Conservation (phyloP, 2,888 invertebrate species). For the Thera britannica region DNA sequence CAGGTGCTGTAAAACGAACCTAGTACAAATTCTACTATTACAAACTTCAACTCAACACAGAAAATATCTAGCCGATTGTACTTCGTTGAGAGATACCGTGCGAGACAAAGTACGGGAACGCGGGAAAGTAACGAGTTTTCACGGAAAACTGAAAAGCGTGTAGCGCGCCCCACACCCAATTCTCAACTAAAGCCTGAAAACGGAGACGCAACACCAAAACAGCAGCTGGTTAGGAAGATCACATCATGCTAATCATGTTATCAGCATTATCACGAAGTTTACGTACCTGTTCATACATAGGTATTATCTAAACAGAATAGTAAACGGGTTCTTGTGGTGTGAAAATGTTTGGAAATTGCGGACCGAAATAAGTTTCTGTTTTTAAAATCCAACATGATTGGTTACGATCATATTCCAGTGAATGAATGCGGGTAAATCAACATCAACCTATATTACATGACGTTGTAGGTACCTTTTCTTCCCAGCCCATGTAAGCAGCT, state of each 20-base stretch:
- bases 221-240: slow-evolving; percentile 40
- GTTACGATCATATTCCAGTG: no score
- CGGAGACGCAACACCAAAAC: slow-evolving; percentile 37
- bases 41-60: not conserved
- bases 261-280: slow-evolving; percentile 38
- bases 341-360: not conserved
- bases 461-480: no score
- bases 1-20: not conserved
- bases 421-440: no score
- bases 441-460: no score
- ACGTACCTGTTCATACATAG: slow-evolving; percentile 11
- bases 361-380: no score
- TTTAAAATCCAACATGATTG: no score
- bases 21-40: not conserved
- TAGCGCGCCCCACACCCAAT: slow-evolving; percentile 51
- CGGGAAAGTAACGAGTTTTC: slow-evolving; percentile 48
- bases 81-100: not conserved
- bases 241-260: slow-evolving; percentile 41
- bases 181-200: slow-evolving; percentile 65
- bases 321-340: slow-evolving; percentile 16
- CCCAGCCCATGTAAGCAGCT: no score
- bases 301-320: slow-evolving; percentile 35
- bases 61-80: not conserved
- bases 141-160: slow-evolving; percentile 53
- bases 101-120: slow-evolving; percentile 2